These are phyloP conservation scores for Falco rusticolus DNA, from an alignment of 2,797 vertebrate species.

Conservation along the genomic window DNA sequence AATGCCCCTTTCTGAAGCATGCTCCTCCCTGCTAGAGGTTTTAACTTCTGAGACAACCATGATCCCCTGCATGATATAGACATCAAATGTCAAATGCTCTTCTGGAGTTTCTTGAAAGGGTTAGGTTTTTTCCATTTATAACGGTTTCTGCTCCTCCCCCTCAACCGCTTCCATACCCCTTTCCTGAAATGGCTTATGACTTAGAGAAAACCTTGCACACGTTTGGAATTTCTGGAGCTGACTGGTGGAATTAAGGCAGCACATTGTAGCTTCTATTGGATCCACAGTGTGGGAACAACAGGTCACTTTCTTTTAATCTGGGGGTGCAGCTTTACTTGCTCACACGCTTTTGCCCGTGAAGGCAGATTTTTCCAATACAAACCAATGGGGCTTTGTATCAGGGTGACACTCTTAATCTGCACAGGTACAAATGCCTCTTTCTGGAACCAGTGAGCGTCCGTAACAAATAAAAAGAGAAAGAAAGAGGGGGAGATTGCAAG, in stretches of 20 bases:
- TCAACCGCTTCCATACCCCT: not conserved
- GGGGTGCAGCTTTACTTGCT: not conserved
- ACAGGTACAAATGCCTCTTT: not conserved
- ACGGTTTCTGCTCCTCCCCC: not conserved
- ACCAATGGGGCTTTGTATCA: not conserved
- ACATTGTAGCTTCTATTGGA: not conserved
- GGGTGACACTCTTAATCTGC: not conserved
- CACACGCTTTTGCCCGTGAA: not conserved
- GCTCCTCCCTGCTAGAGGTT: not conserved
- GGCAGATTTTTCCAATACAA: not conserved
- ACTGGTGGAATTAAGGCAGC: not conserved
- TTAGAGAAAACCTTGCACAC: not conserved
- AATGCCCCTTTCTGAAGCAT: not conserved
- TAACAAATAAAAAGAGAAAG: not conserved
- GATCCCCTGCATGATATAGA: not conserved
- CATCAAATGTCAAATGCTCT: not conserved
- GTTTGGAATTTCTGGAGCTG: not conserved
- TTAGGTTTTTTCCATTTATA: not conserved
- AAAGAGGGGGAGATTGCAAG: not conserved
- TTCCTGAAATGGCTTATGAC: not conserved
- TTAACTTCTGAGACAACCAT: not conserved
- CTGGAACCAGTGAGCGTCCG: not conserved
- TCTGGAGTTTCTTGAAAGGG: not conserved
- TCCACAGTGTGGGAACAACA: not conserved
- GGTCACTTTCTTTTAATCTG: not conserved